Evolutionary conservation across 2,113 vertebrate species (phyloP).

Genomic region (Taurulus bubalis): DNA sequence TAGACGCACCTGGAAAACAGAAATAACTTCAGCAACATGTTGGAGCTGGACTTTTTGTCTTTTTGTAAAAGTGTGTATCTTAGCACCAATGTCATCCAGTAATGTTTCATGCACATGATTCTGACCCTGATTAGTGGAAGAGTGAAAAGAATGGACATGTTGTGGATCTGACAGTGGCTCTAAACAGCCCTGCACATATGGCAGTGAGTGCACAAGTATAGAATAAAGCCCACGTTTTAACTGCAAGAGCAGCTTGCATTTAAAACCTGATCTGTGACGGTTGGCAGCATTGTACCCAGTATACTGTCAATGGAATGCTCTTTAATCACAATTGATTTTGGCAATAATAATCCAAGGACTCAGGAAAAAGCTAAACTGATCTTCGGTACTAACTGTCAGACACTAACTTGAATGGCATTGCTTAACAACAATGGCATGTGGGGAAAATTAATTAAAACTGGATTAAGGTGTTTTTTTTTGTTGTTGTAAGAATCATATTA

Average conservation of each 20-base stretch:
- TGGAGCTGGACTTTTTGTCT: background rate
- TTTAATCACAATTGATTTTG: background rate
- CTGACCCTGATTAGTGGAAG: background rate
- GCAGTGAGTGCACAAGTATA: background rate
- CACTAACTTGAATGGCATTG: background rate
- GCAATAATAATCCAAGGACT: background rate
- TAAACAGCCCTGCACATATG: background rate
- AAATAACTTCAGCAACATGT: background rate
- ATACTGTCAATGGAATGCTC: background rate
- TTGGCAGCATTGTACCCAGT: background rate
- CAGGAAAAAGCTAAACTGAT: background rate
- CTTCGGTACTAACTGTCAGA: background rate
- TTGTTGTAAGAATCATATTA: background rate
- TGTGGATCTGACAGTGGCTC: background rate
- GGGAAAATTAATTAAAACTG: background rate
- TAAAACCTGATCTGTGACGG: background rate
- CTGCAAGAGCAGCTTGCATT: background rate
- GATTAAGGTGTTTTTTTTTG: background rate
- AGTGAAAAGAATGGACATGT: too few relatives aligned
- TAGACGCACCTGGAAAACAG: constrained; percentile 82
- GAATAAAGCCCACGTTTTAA: background rate
- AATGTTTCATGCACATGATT: background rate
- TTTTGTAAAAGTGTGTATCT: background rate
- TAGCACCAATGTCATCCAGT: background rate
- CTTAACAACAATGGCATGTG: background rate